These are phyloP conservation scores for Cyanoramphus novaezelandiae DNA, from an alignment of 2,113 vertebrate species.

Conservation along the genomic window DNA sequence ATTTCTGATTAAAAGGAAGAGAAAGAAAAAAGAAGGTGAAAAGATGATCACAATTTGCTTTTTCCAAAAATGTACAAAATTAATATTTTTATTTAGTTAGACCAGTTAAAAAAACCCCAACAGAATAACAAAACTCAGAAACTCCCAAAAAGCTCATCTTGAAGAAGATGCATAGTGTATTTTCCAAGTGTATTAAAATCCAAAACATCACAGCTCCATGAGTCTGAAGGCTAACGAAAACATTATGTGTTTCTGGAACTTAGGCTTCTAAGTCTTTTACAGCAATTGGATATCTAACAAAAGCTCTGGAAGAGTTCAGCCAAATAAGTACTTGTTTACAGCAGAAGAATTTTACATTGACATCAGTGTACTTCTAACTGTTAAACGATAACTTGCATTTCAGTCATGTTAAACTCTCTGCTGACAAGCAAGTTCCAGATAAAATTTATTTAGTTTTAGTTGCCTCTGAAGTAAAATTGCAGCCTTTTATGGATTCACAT, in stretches of 20 bases:
- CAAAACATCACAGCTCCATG: background rate
- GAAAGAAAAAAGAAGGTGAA: background rate
- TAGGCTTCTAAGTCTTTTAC: background rate
- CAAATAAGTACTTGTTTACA: background rate
- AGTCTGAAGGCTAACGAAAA: background rate
- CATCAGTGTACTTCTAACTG: background rate
- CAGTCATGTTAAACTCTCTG: background rate
- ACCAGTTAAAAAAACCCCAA: background rate
- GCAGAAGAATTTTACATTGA: background rate
- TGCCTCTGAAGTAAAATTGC: background rate
- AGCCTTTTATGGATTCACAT: background rate
- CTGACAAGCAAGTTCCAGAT: background rate
- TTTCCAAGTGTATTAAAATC: background rate
- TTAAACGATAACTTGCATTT: background rate
- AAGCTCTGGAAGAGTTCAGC: background rate
- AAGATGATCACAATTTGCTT: background rate
- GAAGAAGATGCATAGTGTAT: background rate
- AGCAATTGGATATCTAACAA: background rate
- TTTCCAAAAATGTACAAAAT: background rate
- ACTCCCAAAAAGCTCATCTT: background rate
- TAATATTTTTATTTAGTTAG: background rate
- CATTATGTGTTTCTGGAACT: background rate
- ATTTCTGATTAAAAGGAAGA: background rate
- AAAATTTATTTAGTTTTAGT: background rate
- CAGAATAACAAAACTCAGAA: background rate